Conservation (phyloP, 2,888 invertebrate species). For the Tanytarsus gracilentus region DNA sequence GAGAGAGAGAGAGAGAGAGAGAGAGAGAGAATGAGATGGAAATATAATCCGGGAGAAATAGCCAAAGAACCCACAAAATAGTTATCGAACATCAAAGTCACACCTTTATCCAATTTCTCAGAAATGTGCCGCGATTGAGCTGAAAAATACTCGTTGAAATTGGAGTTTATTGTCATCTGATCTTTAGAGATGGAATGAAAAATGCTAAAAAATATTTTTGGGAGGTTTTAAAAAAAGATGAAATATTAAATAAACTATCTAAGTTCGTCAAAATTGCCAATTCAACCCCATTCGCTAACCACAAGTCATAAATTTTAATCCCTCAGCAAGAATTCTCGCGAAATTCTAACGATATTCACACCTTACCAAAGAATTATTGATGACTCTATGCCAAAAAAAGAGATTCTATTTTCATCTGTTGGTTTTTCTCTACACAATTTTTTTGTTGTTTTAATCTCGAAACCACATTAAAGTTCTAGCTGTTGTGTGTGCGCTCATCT, state of each 20-base stretch:
- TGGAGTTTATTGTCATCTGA: constrained; percentile 14
- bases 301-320: no score
- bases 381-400: not conserved
- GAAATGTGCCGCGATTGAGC: not conserved
- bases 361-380: constrained; percentile 18
- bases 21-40: not conserved
- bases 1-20: not conserved
- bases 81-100: constrained; percentile 12
- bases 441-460: not conserved
- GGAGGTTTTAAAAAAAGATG: not conserved
- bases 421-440: constrained; percentile 10
- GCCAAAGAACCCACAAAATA: no score
- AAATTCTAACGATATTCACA: constrained; percentile 14
- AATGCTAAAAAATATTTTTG: constrained; percentile 7
- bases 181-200: not conserved
- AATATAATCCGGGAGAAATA: not conserved
- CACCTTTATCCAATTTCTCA: constrained; percentile 5
- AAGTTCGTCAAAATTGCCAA: no score
- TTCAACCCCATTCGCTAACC: no score
- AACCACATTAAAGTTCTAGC: not conserved
- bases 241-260: no score
- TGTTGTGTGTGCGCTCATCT: not conserved
- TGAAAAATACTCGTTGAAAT: not conserved
- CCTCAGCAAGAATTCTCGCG: no score
- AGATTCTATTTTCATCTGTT: constrained; percentile 9